These are phyloP conservation scores for Saimiri boliviensis DNA, from an alignment of 2,113 vertebrate genomes.

Conservation along the genomic window DNA sequence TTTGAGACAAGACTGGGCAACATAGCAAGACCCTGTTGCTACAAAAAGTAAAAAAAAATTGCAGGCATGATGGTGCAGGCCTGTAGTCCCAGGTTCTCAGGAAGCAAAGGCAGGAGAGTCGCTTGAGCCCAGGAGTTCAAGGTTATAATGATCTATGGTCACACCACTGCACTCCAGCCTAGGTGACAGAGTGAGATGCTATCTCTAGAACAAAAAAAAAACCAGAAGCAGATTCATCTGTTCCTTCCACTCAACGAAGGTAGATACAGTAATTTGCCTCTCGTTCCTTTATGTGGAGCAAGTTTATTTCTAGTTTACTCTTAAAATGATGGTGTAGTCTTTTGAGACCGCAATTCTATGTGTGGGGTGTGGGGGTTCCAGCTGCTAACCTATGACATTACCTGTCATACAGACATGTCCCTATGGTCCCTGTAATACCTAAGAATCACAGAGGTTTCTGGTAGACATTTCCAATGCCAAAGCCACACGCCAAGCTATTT, in stretches of 20 bases:
- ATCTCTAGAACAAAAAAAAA: too few species aligned
- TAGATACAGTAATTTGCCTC: not conserved
- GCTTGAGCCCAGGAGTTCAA: too few species aligned
- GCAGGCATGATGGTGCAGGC: too few species aligned
- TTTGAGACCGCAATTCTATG: not conserved
- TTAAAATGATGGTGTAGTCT: not conserved
- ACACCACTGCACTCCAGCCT: too few species aligned
- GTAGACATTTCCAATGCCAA: not conserved
- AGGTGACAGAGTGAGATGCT: too few species aligned
- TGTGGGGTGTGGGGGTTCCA: not conserved
- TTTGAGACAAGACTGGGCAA: too few species aligned
- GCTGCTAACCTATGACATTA: not conserved
- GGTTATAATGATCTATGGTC: too few species aligned
- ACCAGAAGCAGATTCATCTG: not conserved
- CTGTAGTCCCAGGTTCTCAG: too few species aligned
- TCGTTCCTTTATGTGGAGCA: not conserved
- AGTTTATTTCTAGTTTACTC: not conserved
- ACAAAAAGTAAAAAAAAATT: too few species aligned
- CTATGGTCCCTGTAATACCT: not conserved
- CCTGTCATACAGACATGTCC: too few species aligned
- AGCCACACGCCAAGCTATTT: not conserved
- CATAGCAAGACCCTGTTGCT: too few species aligned
- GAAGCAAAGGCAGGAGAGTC: too few species aligned
- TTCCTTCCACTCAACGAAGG: not conserved
- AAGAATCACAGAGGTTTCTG: not conserved